Conservation (phyloP, 1,140 invertebrate species). For the Heterodera carotae region DNA sequence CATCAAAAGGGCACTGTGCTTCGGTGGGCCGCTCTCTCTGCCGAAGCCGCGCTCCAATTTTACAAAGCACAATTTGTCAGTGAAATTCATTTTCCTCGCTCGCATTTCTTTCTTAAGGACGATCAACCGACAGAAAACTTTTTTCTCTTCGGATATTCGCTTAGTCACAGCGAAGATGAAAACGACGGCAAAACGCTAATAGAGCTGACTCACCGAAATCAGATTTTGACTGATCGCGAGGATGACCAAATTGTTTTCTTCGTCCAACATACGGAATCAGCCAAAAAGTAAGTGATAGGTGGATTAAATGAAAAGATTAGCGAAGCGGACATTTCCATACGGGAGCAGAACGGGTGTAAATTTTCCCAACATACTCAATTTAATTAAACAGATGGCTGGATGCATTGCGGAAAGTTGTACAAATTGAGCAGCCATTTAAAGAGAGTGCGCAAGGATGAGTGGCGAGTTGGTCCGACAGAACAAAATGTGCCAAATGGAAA, state of each 20-base stretch:
- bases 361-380: not conserved
- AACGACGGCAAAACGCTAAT: conserved; percentile 38
- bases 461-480: too few species aligned
- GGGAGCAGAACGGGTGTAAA: too few species aligned
- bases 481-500: too few species aligned
- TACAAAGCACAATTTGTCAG: conserved; percentile 57
- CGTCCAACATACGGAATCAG: conserved; percentile 42
- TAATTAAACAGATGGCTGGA: conserved; percentile 19
- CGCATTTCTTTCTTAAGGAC: conserved; percentile 38
- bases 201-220: conserved; percentile 45
- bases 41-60: conserved; percentile 47
- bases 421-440: conserved; percentile 14
- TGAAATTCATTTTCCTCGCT: conserved; percentile 14
- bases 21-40: conserved; percentile 50
- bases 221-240: conserved; percentile 54
- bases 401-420: conserved; percentile 13
- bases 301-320: not conserved
- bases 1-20: conserved; percentile 39
- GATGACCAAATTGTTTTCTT: conserved; percentile 41
- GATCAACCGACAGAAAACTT: conserved; percentile 42
- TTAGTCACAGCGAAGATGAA: conserved; percentile 40
- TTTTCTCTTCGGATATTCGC: conserved; percentile 48
- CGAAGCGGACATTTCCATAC: too few species aligned
- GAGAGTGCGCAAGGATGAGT: not conserved
- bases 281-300: conserved; percentile 30